A percentile compares a stretch with the other conserved stretches of the same genome.
These are phyloP conservation scores for Penaeus chinensis DNA, from an alignment of 1,140 invertebrate genomes.

Conservation along the genomic window DNA sequence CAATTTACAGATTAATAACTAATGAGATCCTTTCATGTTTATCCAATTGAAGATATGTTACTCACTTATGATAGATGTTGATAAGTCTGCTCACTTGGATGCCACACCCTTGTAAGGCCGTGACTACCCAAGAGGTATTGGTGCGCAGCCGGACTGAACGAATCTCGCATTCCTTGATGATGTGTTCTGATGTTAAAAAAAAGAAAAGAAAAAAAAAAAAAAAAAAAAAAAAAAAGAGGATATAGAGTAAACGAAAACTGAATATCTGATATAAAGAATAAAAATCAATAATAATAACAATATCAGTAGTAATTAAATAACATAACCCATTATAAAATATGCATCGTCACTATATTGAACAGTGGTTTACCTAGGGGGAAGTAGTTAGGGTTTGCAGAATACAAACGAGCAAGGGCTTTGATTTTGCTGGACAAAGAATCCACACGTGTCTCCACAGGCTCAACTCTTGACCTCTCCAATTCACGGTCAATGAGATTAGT, in stretches of 20 bases:
- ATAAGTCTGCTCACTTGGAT: constrained; percentile 68
- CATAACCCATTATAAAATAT: too few species aligned
- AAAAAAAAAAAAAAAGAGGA: neutral
- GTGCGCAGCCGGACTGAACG: constrained; percentile 65
- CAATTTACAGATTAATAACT: neutral
- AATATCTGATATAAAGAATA: neutral
- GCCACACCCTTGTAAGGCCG: constrained; percentile 68
- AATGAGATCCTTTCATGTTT: neutral
- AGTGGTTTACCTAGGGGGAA: constrained; percentile 71
- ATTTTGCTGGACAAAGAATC: constrained; percentile 69
- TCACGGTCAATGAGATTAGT: constrained; percentile 62
- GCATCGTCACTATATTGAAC: constrained; percentile 18
- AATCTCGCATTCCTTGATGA: constrained; percentile 70
- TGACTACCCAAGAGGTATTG: constrained; percentile 68
- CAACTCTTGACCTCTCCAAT: constrained; percentile 51
- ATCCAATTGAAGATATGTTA: neutral
- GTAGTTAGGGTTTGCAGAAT: constrained; percentile 70
- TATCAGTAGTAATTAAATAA: too few species aligned
- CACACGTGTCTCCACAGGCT: constrained; percentile 64
- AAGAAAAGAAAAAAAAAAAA: neutral
- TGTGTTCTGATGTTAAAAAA: constrained; percentile 67
- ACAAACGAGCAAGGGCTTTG: constrained; percentile 69
- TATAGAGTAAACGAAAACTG: neutral
- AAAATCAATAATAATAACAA: too few species aligned
- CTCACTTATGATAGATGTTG: constrained; percentile 70